Evolutionary conservation across 1,140 invertebrate genomes (phyloP).

Genomic region (Nymphalis io): DNA sequence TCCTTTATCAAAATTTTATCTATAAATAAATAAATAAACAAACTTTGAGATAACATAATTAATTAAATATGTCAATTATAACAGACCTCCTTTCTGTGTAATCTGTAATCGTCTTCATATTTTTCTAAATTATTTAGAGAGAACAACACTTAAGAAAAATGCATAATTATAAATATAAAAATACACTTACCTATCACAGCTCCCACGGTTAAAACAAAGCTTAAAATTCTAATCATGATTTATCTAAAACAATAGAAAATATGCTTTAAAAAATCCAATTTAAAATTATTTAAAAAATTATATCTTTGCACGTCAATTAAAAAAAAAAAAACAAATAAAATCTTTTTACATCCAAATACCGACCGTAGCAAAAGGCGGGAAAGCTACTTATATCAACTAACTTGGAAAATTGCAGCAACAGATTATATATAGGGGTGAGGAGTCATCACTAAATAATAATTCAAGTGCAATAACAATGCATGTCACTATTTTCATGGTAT

Average conservation of each 20-base stretch:
- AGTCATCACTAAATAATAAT: slow-evolving; percentile 17
- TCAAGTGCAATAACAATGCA: slow-evolving; percentile 11
- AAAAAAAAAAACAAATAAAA: slow-evolving; percentile 9
- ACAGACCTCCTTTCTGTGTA: neutral
- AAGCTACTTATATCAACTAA: neutral
- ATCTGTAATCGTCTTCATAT: neutral
- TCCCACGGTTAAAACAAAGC: neutral
- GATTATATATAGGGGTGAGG: slow-evolving; percentile 18
- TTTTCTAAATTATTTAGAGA: neutral
- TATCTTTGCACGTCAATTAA: neutral
- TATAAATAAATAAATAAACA: neutral
- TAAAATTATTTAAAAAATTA: neutral
- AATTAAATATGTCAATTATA: neutral
- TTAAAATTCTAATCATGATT: slow-evolving; percentile 19
- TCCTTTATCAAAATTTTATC: neutral
- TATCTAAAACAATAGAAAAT: slow-evolving; percentile 15
- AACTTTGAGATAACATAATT: neutral
- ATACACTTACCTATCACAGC: slow-evolving; percentile 23
- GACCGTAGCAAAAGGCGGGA: slow-evolving; percentile 1
- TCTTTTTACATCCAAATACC: neutral
- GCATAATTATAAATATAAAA: neutral
- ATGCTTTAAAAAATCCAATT: slow-evolving; percentile 5
- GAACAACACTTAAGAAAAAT: neutral
- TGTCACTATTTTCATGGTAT: neutral
- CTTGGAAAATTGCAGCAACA: neutral